phyloP scores from a whole-genome alignment of 2,888 invertebrate species.

The Drosophila diplacantha region DNA sequence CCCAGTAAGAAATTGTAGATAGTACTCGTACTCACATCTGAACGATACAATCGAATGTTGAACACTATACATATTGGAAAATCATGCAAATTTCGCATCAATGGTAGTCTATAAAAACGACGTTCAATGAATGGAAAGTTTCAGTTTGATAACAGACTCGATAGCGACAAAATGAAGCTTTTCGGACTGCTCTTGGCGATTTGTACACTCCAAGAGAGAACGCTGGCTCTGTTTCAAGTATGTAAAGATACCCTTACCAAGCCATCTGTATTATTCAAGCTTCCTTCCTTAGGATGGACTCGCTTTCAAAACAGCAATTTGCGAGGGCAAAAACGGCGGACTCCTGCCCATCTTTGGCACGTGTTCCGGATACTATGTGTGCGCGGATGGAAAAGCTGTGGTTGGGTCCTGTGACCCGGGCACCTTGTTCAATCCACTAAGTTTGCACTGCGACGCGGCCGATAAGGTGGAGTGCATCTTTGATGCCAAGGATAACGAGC shows the following conservation, averaged over 20 bases:
- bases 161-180: constrained; percentile 37
- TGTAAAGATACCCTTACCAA: background rate
- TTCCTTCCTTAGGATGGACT: constrained; percentile 37
- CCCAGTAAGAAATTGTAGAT: constrained; percentile 27
- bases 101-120: constrained; percentile 44
- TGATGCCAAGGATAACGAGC: constrained; percentile 26
- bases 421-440: constrained; percentile 59
- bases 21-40: constrained; percentile 13
- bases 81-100: constrained; percentile 42
- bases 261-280: background rate
- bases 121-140: constrained; percentile 12
- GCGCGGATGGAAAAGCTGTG: constrained; percentile 59
- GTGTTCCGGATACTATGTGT: constrained; percentile 65
- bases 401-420: constrained; percentile 57
- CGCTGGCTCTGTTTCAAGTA: constrained; percentile 49
- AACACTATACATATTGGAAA: constrained; percentile 52
- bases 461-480: constrained; percentile 45
- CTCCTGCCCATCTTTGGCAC: constrained; percentile 64
- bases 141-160: constrained; percentile 41
- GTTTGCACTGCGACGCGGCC: constrained; percentile 52
- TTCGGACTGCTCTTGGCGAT: constrained; percentile 32
- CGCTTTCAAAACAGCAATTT: constrained; percentile 48
- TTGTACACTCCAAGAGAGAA: constrained; percentile 17
- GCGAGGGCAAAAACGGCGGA: constrained; percentile 57
- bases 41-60: constrained; percentile 37